Percentiles rank a stretch among this genome's conserved stretches.
Conservation (phyloP, 1,140 invertebrate genomes). For the Papilio polytes region DNA sequence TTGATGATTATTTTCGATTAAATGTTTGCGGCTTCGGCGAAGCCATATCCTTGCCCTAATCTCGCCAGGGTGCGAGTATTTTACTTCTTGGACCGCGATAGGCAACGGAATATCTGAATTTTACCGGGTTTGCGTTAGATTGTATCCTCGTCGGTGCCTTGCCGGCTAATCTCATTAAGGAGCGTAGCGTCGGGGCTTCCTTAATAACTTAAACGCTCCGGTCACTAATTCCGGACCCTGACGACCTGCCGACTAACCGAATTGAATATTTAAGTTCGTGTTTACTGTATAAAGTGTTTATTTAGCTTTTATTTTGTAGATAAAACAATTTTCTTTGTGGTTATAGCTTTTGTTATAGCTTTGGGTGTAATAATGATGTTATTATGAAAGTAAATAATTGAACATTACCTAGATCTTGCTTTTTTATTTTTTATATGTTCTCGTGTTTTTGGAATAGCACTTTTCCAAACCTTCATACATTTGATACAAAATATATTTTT, state of each 20-base stretch:
- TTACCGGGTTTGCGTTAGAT: conserved; percentile 53
- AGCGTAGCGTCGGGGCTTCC: conserved; percentile 67
- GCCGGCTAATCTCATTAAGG: conserved; percentile 72
- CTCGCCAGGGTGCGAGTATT: conserved; percentile 11
- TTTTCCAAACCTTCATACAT: background rate
- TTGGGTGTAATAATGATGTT: background rate
- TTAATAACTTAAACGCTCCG: conserved; percentile 71
- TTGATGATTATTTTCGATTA: conserved; percentile 25
- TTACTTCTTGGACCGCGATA: conserved; percentile 12
- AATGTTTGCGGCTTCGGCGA: conserved; percentile 30
- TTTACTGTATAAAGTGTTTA: conserved; percentile 23
- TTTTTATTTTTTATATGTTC: background rate
- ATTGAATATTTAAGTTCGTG: conserved; percentile 47
- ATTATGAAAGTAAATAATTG: background rate
- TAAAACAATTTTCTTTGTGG: conserved; percentile 43
- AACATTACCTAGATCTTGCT: background rate
- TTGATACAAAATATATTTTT: background rate
- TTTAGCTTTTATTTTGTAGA: conserved; percentile 6
- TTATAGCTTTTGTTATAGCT: conserved; percentile 2
- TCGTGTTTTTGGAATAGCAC: background rate
- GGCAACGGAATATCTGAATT: conserved; percentile 25
- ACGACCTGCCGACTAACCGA: conserved; percentile 45
- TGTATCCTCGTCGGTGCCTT: conserved; percentile 48
- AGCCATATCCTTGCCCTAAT: conserved; percentile 16
- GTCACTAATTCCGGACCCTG: conserved; percentile 60